Base-by-base conservation (phyloP, 2,888 invertebrate species). In the Synergus japonicus region DNA sequence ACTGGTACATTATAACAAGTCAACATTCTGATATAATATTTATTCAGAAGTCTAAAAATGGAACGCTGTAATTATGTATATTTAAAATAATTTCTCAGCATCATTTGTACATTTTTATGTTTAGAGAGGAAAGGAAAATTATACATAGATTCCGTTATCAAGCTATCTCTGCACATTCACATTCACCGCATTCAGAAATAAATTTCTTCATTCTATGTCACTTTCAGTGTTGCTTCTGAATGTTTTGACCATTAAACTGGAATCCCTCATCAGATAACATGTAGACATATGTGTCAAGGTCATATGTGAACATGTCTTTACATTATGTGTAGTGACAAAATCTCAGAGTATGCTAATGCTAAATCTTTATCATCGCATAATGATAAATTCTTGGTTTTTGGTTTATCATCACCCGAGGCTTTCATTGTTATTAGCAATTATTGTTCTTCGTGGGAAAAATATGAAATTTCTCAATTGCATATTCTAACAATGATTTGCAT, bases 211-310 rank as follows among this genome's bases (percentile, higher is more conserved):
- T 67, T 22, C 22, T 13, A 13, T 46, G 18, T 5, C 5, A 67
- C 44, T 67, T 22, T 29, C 46, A 67, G 66, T 43, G 43, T 10
- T 44, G 10, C 8, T 69, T 49, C 29, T 49, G 29, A 49, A 49
- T 49, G 8, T 49, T 69, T 69, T 69, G 69, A 49, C 49, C 66
- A 79, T 83, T 78, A 84, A 81, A 83, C 78, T 77, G 58, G 79
- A 77, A 84, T 84, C 84, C 80, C 60, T 80, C 81, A 83, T 85
- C 85, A 78, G 83, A 83, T 83, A 84, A 84, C 82, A 73, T 78
- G 81, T 67, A 81, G 78, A 83, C 80, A 86, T 85, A 81, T 85
- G 79, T 86, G 86, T 83, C 86, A 86, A 86, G 86, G 86, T 76
- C 29, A 49, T 15, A 15, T 67, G 44, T 67, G 43, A 69, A 49